Conservation (phyloP, 2,113 vertebrate genomes). For the Lagopus muta region DNA sequence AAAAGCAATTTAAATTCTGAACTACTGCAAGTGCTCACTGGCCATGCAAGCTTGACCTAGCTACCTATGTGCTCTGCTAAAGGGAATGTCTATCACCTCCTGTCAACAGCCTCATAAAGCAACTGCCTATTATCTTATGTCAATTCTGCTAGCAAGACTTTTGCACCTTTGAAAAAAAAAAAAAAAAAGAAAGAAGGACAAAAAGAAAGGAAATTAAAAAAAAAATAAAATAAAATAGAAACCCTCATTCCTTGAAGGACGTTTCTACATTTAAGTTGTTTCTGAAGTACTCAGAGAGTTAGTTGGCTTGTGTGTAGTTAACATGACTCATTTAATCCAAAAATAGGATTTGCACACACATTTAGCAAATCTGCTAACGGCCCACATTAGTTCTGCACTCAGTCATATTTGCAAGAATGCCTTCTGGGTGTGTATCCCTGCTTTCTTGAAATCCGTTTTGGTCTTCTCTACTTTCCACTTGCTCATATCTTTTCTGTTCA, state of each 20-base stretch:
- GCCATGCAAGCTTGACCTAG: neutral
- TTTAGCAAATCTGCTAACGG: slow-evolving; percentile 38
- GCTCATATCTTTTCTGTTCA: slow-evolving; percentile 3
- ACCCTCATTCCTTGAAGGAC: neutral
- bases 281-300: neutral
- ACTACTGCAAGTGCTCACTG: neutral
- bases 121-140: neutral
- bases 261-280: neutral
- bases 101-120: neutral
- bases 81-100: neutral
- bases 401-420: neutral
- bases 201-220: too few relatives aligned
- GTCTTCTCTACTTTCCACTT: slow-evolving; percentile 9
- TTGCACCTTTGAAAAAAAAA: neutral
- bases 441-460: neutral
- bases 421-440: neutral
- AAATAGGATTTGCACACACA: slow-evolving; percentile 47
- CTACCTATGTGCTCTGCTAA: neutral
- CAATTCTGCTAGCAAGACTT: neutral
- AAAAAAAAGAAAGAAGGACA: neutral
- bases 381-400: slow-evolving; percentile 34
- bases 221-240: neutral
- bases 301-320: slow-evolving; percentile 19
- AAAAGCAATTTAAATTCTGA: neutral
- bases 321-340: slow-evolving; percentile 57